Base-by-base conservation (phyloP, 2,888 invertebrate genomes). In the Amiota minor region DNA sequence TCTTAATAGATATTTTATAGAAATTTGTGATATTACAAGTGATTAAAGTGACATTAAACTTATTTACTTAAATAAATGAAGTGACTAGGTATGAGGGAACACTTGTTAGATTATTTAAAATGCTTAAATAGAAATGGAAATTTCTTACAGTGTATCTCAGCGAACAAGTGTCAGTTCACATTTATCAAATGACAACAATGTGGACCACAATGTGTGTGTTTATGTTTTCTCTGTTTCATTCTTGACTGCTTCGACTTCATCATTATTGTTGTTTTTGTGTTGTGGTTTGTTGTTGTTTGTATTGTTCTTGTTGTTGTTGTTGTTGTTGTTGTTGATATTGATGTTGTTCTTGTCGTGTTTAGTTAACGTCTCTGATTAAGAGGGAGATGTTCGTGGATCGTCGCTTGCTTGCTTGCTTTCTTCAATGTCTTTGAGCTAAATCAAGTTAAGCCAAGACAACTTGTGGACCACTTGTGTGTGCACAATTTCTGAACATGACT, bases 401-500 rank as follows among this genome's bases (percentile, higher is more conserved):
- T n/a, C 23, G 18, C 18, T 59, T 35, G 35, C 6, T 35, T 35
- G 35, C 6, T 35, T 35, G 53, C 53, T n/a, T n/a, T 12, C 53
- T 50, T 50, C 14, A 50, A 3, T 50, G 14, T 50, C 14, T 50
- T 50, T n/a, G 9, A 50, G 53, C 12, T n/a, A 50, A 10, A 12
- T 20, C 56, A 12, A 46, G 9, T n/a, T 12, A 45, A 46, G 18
- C 10, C 59, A 59, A 59, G 47, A 65, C 16, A 46, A 47, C 65
- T 65, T 65, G 65, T 65, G 65, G 47, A 65, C 65, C 46, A 75
- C 79, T 79, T 79, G 78, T 77, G 77, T 35, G 35, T 65, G 65
- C 65, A 65, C 65, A 65, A 75, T 79, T 79, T 79, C 78, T 77
- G 77, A 78, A 82, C 79, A 82, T 82, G 83, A 81, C 81, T 84